Base-by-base conservation (phyloP, 1,140 invertebrate species). In the Trichonephila clavipes region DNA sequence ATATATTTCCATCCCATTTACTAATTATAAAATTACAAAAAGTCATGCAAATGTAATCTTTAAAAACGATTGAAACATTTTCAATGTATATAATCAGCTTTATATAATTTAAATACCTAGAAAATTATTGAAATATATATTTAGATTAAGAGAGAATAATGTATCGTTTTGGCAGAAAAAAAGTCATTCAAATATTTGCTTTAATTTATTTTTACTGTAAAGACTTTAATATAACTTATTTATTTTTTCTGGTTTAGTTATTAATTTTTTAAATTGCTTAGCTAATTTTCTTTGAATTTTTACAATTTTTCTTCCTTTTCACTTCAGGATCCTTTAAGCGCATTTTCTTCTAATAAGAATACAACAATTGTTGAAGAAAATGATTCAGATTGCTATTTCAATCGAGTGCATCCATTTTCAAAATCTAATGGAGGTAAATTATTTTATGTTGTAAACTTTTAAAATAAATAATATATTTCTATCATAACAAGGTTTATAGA, bases 381-480 rank as follows among this genome's bases (percentile, higher is more conserved):
- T 90, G 89, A 90, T 40, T 81, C 69, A 0, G 89, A 90, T 51
- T 59, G 12, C 14, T 90, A 90, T 40, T 90, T 90, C 69, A 81
- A 82, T 82, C 66, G 89, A 24, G 89, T 90, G 18, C 51, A 90
- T 61, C 58, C 58, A 82, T 90, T 90, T 90, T 90, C 89, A 6
- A 90, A 82, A 40, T 64, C 86, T 21, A 88, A 88, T 88, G 86
- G 86, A 14, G 86, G 86, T 88, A 88, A 40, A 19, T 59, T 82
- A 40, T 82, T 51, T 51, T 51, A 12, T 51, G 51, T 7, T 51
- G 4, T 77, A 40, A 16, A 12, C 28, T 81, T 14, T 24, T 40
- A 18, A 21, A 18, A 64, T 19, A 19, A 6, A 16, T 19, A 19
- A 5, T 16, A 62, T 62, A 1, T 64, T 64, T 19, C 62, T 19